These are phyloP conservation scores for Eriocheir sinensis DNA, from an alignment of 1,140 invertebrate species.

Conservation along the genomic window DNA sequence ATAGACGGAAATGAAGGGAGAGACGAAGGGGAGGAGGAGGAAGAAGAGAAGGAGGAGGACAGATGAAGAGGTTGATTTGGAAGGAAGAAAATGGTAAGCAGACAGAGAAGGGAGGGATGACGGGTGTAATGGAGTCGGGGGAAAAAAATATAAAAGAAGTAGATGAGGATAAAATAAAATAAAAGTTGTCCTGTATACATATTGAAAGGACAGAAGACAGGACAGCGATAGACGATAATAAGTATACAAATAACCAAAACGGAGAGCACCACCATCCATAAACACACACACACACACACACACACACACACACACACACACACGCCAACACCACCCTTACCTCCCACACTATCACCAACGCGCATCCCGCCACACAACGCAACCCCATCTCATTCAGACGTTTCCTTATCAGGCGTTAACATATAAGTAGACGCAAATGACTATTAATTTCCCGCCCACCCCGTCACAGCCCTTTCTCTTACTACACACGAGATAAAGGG, in stretches of 20 bases:
- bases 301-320: not conserved
- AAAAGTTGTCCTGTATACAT: no score
- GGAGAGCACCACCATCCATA: not conserved
- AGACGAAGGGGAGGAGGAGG: not conserved
- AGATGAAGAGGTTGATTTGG: not conserved
- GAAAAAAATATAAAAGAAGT: not conserved
- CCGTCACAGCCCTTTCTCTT: no score
- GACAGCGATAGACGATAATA: not conserved
- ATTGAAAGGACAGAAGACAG: not conserved
- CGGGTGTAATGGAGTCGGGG: not conserved
- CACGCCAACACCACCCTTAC: not conserved
- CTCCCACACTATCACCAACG: no score
- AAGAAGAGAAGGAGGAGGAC: not conserved
- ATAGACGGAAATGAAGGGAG: not conserved
- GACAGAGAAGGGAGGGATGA: not conserved
- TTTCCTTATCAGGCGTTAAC: no score
- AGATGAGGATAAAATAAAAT: not conserved
- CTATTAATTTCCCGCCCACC: no score
- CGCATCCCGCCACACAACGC: no score
- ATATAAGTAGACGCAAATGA: no score
- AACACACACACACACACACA: not conserved
- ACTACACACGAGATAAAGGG: no score
- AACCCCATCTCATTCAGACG: not conserved
- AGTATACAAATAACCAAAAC: not conserved
- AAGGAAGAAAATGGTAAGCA: not conserved